Evolutionary conservation across 2,888 invertebrate species (phyloP).

Genomic region (Chrysopilus asiliformis): DNA sequence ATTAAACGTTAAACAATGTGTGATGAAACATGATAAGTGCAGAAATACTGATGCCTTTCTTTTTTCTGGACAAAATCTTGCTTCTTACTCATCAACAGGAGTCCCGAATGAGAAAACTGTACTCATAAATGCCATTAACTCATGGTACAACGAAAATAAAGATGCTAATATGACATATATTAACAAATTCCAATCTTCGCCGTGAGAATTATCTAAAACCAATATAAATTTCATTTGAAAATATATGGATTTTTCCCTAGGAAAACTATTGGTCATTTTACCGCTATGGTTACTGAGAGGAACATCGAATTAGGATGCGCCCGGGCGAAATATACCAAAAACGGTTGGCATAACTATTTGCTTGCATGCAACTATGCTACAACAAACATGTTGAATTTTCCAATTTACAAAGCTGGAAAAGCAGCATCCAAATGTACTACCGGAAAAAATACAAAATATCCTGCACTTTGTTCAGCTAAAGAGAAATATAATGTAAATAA

Average conservation of each 20-base stretch:
- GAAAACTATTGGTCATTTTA: slow-evolving; percentile 4
- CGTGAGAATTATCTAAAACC: slow-evolving; percentile 1
- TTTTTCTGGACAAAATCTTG: slow-evolving; percentile 10
- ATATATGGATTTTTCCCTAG: background rate
- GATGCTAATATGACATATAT: slow-evolving; percentile 1
- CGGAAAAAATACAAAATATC: slow-evolving; percentile 1
- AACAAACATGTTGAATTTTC: slow-evolving; percentile 1
- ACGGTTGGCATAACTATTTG: background rate
- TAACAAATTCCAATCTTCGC: slow-evolving; percentile 1
- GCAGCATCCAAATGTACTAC: slow-evolving; percentile 4
- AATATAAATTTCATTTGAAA: background rate
- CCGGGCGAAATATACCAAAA: background rate
- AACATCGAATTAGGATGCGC: slow-evolving; percentile 4
- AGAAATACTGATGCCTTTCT: slow-evolving; percentile 7
- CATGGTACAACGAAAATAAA: slow-evolving; percentile 6
- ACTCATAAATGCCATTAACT: background rate
- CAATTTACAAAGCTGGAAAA: slow-evolving; percentile 1
- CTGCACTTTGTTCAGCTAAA: slow-evolving; percentile 1
- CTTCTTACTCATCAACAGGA: slow-evolving; percentile 2
- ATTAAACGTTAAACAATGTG: slow-evolving; percentile 7
- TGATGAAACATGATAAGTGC: slow-evolving; percentile 8
- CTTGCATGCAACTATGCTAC: slow-evolving; percentile 6
- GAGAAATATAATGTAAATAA: background rate
- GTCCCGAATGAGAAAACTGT: background rate
- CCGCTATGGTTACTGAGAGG: slow-evolving; percentile 3